phyloP scores from a whole-genome alignment of 1,140 invertebrate species.

The Papilio polyxenes region DNA sequence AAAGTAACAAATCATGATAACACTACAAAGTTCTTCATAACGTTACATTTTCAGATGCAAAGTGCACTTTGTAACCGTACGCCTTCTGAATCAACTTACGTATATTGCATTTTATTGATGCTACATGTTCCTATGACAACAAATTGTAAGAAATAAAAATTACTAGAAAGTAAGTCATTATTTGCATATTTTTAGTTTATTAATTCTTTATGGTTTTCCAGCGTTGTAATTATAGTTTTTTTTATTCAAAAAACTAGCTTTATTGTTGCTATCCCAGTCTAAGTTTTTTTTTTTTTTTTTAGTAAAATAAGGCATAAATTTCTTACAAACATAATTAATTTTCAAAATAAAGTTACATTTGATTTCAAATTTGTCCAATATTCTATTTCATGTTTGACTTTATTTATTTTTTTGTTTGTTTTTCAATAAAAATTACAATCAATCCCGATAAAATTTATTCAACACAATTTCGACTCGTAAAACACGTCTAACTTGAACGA shows the following conservation, averaged over 20 bases:
- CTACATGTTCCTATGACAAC: not conserved
- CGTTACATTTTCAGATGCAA: not conserved
- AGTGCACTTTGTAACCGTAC: not conserved
- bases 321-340: too few relatives aligned
- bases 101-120: not conserved
- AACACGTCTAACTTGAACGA: not conserved
- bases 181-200: not conserved
- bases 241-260: too few relatives aligned
- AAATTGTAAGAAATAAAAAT: not conserved
- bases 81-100: not conserved
- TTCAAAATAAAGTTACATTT: too few relatives aligned
- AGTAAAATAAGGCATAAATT: too few relatives aligned
- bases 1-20: too few relatives aligned
- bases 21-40: not conserved
- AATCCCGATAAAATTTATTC: not conserved
- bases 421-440: not conserved
- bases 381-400: too few relatives aligned
- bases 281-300: too few relatives aligned
- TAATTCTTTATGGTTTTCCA: too few relatives aligned
- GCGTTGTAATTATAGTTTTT: too few relatives aligned
- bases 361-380: too few relatives aligned
- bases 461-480: not conserved
- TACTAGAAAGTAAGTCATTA: not conserved
- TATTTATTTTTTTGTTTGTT: not conserved
- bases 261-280: too few relatives aligned